Base-by-base conservation (phyloP, 2,113 vertebrate species). In the Plecotus auritus region DNA sequence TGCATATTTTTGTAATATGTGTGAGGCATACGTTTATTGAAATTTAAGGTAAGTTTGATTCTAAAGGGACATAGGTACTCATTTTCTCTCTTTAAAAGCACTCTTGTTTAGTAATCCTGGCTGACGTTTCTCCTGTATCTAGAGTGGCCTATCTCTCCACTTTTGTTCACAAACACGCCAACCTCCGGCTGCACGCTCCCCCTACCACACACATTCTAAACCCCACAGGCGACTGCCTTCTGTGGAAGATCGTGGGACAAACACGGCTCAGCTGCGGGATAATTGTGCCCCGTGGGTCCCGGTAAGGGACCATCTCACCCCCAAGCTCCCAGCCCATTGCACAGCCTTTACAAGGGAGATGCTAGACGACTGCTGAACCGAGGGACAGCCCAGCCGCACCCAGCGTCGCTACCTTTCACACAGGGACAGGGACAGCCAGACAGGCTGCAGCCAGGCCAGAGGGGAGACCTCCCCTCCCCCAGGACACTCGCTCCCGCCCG, bases 11-110 rank as follows among this genome's bases (percentile, higher is more conserved):
- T 95, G 76, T 76, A 47, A 76, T 56, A 86, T 18, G 35, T 42
- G 56, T 51, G n/a, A 93, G 49, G 42, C 23, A 9, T 76, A 40
- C 59, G 20, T 54, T 87, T 74, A 70, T 7, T 90, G 92, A 92
- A 94, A 90, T 37, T 70, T 87, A 84, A 93, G 80, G 17, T 70
- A n/a, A 9, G 28, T 47, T 95, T 69, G 47, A 91, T 64, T 73
- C 85, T 40, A 49, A 93, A 89, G 85, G 14, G 84, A 93, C n/a
- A 89, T 28, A 95, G 10, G 93, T 94, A 92, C 95, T 77, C 22
- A 14, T 49, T 96, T 95, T 85, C 76, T 94, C 72, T 47, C 91
- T 69, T 30, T 72, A 18, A 70, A 82, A 83, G 76, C 9, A 69
- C 76, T 85, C 74, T 40, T 66, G 49, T 70, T 94, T 82, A 91